phyloP scores from a whole-genome alignment of 2,113 vertebrate species.

The Agelaius tricolor region DNA sequence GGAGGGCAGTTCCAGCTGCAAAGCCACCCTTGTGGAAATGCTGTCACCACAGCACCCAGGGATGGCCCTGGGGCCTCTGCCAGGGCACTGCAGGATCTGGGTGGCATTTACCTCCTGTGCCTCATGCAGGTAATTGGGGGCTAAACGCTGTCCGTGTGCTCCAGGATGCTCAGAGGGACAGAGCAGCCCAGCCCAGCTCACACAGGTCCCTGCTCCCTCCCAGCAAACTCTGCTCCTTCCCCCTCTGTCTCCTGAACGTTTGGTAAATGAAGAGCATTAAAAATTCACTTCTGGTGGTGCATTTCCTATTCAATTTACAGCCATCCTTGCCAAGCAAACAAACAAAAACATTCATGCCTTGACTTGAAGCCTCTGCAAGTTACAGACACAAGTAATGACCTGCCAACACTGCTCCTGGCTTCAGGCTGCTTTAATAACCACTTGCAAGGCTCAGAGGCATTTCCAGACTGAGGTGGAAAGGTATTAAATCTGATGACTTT shows the following conservation, averaged over 20 bases:
- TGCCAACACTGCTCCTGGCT: background rate
- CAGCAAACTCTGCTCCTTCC: background rate
- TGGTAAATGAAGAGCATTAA: background rate
- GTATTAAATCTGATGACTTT: background rate
- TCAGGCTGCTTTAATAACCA: background rate
- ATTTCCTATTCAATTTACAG: background rate
- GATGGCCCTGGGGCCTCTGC: too few species aligned
- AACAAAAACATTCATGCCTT: background rate
- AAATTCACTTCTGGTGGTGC: background rate
- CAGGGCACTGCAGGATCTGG: rapidly evolving
- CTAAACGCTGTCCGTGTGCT: background rate
- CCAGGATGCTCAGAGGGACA: background rate
- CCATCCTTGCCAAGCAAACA: background rate
- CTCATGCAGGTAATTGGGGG: background rate
- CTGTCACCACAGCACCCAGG: too few species aligned
- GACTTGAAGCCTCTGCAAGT: background rate
- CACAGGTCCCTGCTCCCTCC: background rate
- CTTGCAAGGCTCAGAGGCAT: background rate
- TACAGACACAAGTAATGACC: background rate
- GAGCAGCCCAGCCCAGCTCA: background rate
- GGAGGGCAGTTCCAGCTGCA: background rate
- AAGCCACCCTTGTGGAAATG: too few species aligned
- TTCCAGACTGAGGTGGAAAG: background rate
- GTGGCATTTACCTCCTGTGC: background rate
- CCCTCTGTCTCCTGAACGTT: rapidly evolving